Evolutionary conservation across 2,888 invertebrate species (phyloP), one percentile per base, ranked within the genome.

Genomic region (Ctenicera cuprea): DNA sequence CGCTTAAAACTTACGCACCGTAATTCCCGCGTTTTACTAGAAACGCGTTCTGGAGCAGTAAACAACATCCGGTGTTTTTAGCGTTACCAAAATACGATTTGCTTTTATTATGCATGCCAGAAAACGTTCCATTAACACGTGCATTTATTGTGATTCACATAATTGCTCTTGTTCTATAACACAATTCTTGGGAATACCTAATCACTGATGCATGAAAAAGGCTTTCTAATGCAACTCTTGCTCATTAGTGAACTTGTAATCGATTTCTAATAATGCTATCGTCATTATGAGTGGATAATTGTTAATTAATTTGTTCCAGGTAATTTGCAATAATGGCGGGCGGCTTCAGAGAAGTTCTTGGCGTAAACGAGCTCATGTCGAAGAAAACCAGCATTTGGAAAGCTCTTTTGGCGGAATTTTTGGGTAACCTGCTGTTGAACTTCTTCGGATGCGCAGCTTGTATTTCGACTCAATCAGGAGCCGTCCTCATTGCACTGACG

Each of bases 371-470:
- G 86, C 87, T 95, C 73, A 91, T 92, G 70, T 91, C 92, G 65
- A 92, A 92, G 79, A 91, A 92, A 18, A 84, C 87, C 8, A 88
- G 88, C n/a, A 89, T 97, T 72, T 94, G 94, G 91, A 93, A 93
- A 81, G 94, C 96, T 0, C 88, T 97, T 20, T 87, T 95, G 8
- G 97, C 95, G 0, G 98, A 98, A 86, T 95, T 96, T 81, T 85
- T 97, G 9, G 97, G 97, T 33, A 97, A 94, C 76, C 87, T 96
- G 76, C 89, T 97, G 63, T 89, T 98, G 80, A 97, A 97, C 84
- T 92, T 97, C 86, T 94, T 97, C 81, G 97, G 96, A 3, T 97
- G 97, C 85, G 96, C 95, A 4, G 91, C 96, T 9, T 92, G 92
- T 81, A 88, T 93, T 69, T 90, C 90, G 82, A 87, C 91, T 68